Percentiles rank a stretch among this genome's conserved stretches.
phyloP scores from a whole-genome alignment of 2,797 vertebrate genomes.

The Smutsia gigantea region DNA sequence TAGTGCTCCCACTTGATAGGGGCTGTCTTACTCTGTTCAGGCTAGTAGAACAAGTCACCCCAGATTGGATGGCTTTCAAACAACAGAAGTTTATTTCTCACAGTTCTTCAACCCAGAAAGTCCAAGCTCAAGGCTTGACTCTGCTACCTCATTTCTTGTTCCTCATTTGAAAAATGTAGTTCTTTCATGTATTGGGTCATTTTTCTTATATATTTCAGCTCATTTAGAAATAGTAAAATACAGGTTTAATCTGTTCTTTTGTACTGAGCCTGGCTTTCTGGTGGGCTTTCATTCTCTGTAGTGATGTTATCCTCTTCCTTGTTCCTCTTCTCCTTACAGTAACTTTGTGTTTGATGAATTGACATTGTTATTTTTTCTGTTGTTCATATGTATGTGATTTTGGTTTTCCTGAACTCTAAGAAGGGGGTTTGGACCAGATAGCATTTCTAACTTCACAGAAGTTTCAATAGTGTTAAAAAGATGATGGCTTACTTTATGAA shows the following conservation, averaged over 20 bases:
- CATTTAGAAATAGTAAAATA: not conserved
- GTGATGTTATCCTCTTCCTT: not conserved
- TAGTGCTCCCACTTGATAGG: not conserved
- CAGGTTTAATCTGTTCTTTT: not conserved
- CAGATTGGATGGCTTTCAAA: not conserved
- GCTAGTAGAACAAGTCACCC: not conserved
- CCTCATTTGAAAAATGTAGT: not conserved
- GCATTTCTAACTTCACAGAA: not conserved
- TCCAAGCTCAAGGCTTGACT: not conserved
- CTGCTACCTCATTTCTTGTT: not conserved
- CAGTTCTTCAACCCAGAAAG: not conserved
- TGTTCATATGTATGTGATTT: not conserved
- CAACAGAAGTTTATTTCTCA: not conserved
- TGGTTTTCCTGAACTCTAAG: not conserved
- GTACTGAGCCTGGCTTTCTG: not conserved
- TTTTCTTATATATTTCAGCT: not conserved
- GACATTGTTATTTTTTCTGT: not conserved
- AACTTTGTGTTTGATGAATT: not conserved
- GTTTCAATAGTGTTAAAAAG: not conserved
- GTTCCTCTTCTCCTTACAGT: not conserved
- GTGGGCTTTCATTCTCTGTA: not conserved
- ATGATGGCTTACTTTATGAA: not conserved
- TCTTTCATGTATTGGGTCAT: not conserved
- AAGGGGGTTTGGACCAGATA: not conserved
- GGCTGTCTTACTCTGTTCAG: not conserved